Evolutionary conservation across 2,113 vertebrate genomes (phyloP).

Genomic region (Pampusana beccarii): DNA sequence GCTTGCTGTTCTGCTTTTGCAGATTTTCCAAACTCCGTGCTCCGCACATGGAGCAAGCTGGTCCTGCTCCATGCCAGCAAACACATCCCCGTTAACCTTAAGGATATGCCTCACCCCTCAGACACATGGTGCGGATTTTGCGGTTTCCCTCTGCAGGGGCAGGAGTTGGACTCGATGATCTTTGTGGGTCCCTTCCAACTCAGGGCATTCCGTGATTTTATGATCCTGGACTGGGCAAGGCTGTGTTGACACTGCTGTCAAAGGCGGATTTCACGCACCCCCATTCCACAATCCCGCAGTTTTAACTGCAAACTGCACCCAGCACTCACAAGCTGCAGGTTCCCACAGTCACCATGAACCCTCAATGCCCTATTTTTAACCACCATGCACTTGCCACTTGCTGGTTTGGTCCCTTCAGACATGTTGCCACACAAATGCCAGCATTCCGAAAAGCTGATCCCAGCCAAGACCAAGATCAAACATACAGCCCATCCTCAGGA

Average conservation of each 20-base stretch:
- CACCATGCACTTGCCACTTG: neutral
- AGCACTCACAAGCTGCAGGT: neutral
- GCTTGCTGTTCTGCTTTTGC: neutral
- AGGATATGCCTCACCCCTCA: neutral
- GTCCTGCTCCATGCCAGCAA: neutral
- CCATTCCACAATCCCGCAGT: fast-evolving
- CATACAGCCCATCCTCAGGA: neutral
- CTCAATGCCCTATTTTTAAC: neutral
- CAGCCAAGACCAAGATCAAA: neutral
- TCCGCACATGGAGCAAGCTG: neutral
- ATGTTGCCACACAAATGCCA: neutral
- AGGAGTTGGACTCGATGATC: no score
- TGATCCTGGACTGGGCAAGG: neutral
- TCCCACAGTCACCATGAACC: neutral
- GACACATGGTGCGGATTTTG: no score
- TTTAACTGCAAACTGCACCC: neutral
- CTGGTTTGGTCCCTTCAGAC: neutral
- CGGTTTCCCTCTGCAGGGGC: no score
- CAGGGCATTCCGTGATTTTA: no score
- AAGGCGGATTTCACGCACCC: neutral
- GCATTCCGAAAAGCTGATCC: fast-evolving
- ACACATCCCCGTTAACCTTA: neutral
- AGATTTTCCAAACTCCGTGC: neutral
- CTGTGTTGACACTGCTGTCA: neutral
- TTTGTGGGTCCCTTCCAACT: no score